Evolutionary conservation across 2,113 vertebrate genomes (phyloP), one percentile per base, ranked within the genome.

Genomic region (Amphilophus citrinellus): DNA sequence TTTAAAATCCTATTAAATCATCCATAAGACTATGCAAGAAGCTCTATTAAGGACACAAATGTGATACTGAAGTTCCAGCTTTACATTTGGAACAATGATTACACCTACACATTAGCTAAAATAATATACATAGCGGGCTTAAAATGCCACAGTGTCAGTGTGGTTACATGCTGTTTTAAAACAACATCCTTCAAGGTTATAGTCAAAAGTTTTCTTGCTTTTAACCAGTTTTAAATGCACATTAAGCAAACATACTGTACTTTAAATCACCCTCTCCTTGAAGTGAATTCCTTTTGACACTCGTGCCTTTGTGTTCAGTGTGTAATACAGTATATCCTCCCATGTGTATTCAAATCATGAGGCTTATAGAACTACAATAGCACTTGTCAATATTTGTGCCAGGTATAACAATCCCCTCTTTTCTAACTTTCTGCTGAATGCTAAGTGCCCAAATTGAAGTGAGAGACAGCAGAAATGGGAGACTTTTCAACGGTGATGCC

Each of bases 331-430:
- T 86, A 80, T 80, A 86, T 76, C n/a, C 30, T 66, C 82, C 79
- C 76, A 24, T 87, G 79, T 85, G 59, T 76, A 87, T 89, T 84
- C 76, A 88, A 88, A 87, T 92, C 63, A 81, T 44, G 47, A 76
- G 73, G 71, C 81, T 83, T 82, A 87, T 80, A 82, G 56, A 71
- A 88, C 61, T 87, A 89, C 85, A 93, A 92, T 81, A 83, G 86
- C 71, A 86, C 81, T 85, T 89, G 90, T 92, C 89, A 93, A 90
- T 92, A 91, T 94, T 89, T 93, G 84, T 91, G 80, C 82, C 88
- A 92, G 84, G 82, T 91, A 88, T 82, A 88, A 91, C 85, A 89
- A 86, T 84, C 81, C 87, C 76, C 80, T 77, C 75, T 56, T 84
- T 77, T 81, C 79, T 86, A 79, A 84, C 79, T 89, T 92, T 71